Percentiles rank a stretch among this genome's conserved stretches.
Conservation (phyloP, 2,888 invertebrate genomes). For the Bugula neritina region DNA sequence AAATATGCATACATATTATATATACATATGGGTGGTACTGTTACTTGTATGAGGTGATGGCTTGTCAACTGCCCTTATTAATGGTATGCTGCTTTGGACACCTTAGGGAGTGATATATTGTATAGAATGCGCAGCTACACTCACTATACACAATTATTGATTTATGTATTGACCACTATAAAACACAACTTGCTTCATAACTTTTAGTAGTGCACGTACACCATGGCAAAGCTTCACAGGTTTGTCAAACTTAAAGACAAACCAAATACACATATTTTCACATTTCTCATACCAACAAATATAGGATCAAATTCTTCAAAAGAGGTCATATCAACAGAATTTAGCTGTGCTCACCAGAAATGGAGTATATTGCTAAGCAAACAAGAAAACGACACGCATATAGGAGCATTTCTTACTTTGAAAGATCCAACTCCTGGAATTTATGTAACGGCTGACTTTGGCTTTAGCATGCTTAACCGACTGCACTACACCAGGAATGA, state of each 20-base stretch:
- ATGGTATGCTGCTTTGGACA: conserved; percentile 3
- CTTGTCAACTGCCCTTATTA: conserved; percentile 3
- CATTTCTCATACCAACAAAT: conserved; percentile 73
- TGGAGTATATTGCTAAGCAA: conserved; percentile 76
- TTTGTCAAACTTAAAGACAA: conserved; percentile 76
- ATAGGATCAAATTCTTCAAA: conserved; percentile 71
- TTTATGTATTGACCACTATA: conserved; percentile 17
- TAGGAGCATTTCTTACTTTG: conserved; percentile 73
- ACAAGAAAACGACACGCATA: conserved; percentile 62
- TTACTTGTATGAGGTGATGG: not conserved
- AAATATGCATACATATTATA: too few species aligned
- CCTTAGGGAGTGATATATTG: conserved; percentile 26
- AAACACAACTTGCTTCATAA: not conserved
- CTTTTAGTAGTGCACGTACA: conserved; percentile 12
- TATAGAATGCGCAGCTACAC: conserved; percentile 12
- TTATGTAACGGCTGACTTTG: conserved; percentile 72
- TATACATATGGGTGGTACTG: not conserved
- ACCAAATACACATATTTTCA: conserved; percentile 75
- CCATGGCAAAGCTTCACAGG: conserved; percentile 58
- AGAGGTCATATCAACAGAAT: conserved; percentile 75
- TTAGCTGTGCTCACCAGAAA: conserved; percentile 72
- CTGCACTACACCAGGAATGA: conserved; percentile 79
- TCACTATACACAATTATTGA: conserved; percentile 23
- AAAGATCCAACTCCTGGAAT: conserved; percentile 69
- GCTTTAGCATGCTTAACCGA: conserved; percentile 71